Evolutionary conservation across 2,113 vertebrate species (phyloP), one percentile per base, ranked within the genome.

Genomic region (Takifugu bimaculatus): DNA sequence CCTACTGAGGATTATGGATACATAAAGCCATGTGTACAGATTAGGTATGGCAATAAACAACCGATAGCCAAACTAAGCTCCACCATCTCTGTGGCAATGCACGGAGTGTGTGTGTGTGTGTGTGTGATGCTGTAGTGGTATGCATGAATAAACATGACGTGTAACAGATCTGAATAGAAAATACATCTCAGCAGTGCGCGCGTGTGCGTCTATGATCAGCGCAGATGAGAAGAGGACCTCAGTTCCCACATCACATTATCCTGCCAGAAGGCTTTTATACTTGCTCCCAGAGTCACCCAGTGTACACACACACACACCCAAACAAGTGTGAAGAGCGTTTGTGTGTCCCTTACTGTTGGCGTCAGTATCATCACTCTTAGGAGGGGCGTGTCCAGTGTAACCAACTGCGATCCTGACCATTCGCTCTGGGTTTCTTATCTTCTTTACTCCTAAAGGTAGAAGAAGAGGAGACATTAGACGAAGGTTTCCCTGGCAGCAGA

Each of bases 91-190:
- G 54, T 80, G 59, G 50, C 61, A 68, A 50, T 75, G 74, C 72
- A 69, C 43, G 48, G 53, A 54, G 54, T 57, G 53, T 57, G 45
- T 45, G 51, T 63, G 50, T 50, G 71, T 58, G 27, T 26, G 45
- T 44, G 50, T 55, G 81, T 79, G 73, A 79, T 78, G 80, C 83
- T 83, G 76, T 81, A 72, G 70, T 72, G 85, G 80, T 77, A 89
- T 79, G 85, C 88, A 89, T 89, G 88, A 91, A 89, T 89, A 90
- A 89, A 90, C 87, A 90, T 88, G 77, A 90, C 80, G 85, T 87
- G 83, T 87, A 85, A 90, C 79, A 79, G 85, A 82, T 79, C 77
- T 85, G 85, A 89, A 88, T 87, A 77, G 80, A 77, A 89, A 88
- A 88, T 85, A 88, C 79, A 66, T 75, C 75, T 85, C 76, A 72